A percentile compares a stretch with the other conserved stretches of the same genome.
These are phyloP conservation scores for Sminthurides bifidus DNA, from an alignment of 1,140 invertebrate species.

Conservation along the genomic window DNA sequence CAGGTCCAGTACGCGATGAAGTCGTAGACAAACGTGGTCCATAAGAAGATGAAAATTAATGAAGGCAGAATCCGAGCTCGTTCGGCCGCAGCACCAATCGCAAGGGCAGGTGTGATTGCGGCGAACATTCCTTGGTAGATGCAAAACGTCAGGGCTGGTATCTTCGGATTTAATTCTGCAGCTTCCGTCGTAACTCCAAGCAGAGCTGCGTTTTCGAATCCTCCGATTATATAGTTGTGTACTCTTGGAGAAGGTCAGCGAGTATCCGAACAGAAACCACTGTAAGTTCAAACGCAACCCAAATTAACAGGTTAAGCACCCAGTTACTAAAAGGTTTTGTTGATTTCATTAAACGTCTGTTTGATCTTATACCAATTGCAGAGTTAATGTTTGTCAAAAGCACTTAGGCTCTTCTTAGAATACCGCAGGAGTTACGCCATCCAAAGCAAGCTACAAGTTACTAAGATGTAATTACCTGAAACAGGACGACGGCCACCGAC, in stretches of 20 bases:
- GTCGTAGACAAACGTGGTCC: constrained; percentile 29
- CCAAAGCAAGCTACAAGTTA: too few relatives aligned
- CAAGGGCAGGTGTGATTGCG: constrained; percentile 29
- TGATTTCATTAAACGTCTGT: not conserved
- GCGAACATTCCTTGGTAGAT: constrained; percentile 30
- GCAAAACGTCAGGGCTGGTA: constrained; percentile 28
- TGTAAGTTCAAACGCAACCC: constrained; percentile 10
- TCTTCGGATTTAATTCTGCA: constrained; percentile 12
- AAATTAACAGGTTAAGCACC: too few relatives aligned
- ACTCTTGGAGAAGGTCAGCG: constrained; percentile 17
- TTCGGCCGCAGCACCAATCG: constrained; percentile 28
- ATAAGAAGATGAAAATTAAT: constrained; percentile 29
- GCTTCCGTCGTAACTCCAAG: constrained; percentile 2
- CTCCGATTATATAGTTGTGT: constrained; percentile 17
- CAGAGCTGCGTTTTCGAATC: constrained; percentile 19
- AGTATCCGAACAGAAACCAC: constrained; percentile 29
- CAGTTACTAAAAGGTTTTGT: not conserved
- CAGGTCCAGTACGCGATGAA: constrained; percentile 24
- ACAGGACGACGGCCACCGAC: constrained; percentile 21
- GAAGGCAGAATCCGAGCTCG: constrained; percentile 26
- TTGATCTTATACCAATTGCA: not conserved
- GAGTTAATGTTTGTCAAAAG: too few relatives aligned
- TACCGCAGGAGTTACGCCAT: too few relatives aligned
- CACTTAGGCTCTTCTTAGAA: too few relatives aligned
- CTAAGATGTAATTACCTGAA: constrained; percentile 12